Base-by-base conservation (phyloP, 2,888 invertebrate genomes). In the Trichogramma evanescens region DNA sequence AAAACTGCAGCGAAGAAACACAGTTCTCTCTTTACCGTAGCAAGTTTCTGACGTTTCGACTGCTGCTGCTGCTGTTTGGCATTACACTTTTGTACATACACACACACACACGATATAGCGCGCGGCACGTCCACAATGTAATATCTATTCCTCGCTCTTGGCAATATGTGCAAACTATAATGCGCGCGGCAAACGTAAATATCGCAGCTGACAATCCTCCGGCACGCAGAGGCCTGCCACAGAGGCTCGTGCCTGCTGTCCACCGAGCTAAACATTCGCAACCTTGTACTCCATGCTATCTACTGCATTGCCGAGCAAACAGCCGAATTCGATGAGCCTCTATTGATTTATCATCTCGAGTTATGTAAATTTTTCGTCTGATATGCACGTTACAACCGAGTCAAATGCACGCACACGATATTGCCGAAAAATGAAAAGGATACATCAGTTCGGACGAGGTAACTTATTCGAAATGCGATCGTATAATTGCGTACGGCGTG, bases 11-110 rank as follows among this genome's bases (percentile, higher is more conserved):
- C 26, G 26, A 64, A 58, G 63, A 61, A 54, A 54, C 65, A 58
- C 61, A 60, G 56, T 58, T 58, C 59, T 63, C 63, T 65, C 66
- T 63, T 66, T 66, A 56, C 66, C 59, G 60, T 63, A 52, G 63
- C 41, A 5, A 6, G 40, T 52, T 54, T 50, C 50, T 59, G 59
- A 54, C 59, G 54, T 59, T 59, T 59, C 45, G 54, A 54, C 53
- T 58, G 58, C 39, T 46, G 54, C 6, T 41, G 13, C 6, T 48
- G 10, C 48, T 48, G 48, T 48, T 48, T 7, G 9, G 10, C 6
- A 46, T 10, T n/a, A n/a, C 46, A 46, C 46, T 46, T 9, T 9
- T 46, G 46, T 10, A 46, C 46, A 46, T 46, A 46, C 10, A 8
- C 46, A 9, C 26, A 13, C 10, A 8, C 9, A 46, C 26, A 48